Evolutionary conservation across 1,140 invertebrate species (phyloP), one percentile per base, ranked within the genome.

Genomic region (Drosophila eugracilis): DNA sequence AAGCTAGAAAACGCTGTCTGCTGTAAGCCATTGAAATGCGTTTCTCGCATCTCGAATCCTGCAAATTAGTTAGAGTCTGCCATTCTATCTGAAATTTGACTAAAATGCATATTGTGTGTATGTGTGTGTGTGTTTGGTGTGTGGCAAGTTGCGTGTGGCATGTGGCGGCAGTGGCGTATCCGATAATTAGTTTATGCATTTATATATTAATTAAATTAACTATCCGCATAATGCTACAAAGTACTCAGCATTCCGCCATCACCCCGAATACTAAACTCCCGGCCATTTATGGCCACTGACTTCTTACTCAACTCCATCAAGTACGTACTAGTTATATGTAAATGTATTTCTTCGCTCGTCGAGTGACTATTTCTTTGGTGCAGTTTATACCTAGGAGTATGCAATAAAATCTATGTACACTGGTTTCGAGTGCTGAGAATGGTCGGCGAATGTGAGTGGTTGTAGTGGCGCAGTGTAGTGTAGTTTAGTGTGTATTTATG

Each of bases 321-420:
- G 47, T 60, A 55, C 36, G 6, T 28, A 15, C 41, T 63, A 65
- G 45, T 50, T 65, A 34, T 67, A 22, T 28, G 19, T 57, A 26
- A 60, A 48, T 54, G 14, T 50, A 17, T 34, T 52, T 30, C 47
- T 62, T 50, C 41, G 24, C 21, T 15, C 34, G 62, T 37, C 19
- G 36, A 69, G 34, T 62, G 67, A 57, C 54, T 75, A 19, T 53
- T 54, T 69, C 59, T 78, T 83, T 89, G 78, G 83, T 88, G 83
- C 83, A 75, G 71, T 88, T 77, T 75, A 71, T 66, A 37, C 67
- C 75, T 89, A 83, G 69, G 65, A 83, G 71, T 88, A 83, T 76
- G 75, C 75, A 78, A 69, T 88, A 88, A 88, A 88, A 88, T 89
- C 83, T 88, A 88, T 88, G n/a, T 88, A 88, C 83, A 88, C 58